Evolutionary conservation across 2,113 vertebrate species (phyloP).

Genomic region (Centropristis striata): DNA sequence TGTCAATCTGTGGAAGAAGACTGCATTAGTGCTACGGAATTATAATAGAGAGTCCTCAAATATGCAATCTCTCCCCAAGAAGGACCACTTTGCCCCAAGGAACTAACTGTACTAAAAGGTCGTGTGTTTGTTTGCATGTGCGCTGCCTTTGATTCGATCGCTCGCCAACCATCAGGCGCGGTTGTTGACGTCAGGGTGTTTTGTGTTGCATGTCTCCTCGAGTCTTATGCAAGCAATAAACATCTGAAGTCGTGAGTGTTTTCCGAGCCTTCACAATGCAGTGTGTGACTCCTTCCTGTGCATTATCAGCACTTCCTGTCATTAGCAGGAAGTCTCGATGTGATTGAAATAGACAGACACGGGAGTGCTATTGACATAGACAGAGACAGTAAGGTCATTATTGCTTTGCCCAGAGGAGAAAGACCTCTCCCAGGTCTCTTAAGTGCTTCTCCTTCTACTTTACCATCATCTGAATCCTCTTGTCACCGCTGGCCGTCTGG

Average conservation of each 20-base stretch:
- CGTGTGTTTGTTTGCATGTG: constrained; percentile 12
- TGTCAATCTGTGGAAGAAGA: constrained; percentile 34
- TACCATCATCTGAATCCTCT: constrained; percentile 49
- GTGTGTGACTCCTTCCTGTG: constrained; percentile 39
- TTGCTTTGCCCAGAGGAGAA: constrained; percentile 64
- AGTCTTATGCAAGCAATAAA: neutral
- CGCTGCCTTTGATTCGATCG: constrained; percentile 31
- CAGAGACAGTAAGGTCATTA: constrained; percentile 75
- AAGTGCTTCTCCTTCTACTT: constrained; percentile 64
- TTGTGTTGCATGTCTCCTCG: constrained; percentile 10
- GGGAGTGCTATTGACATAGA: constrained; percentile 70
- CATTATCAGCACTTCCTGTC: constrained; percentile 73
- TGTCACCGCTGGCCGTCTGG: constrained; percentile 61
- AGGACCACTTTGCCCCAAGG: constrained; percentile 57
- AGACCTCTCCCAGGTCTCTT: constrained; percentile 66
- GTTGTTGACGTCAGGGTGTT: constrained; percentile 31
- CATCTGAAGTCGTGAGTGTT: constrained; percentile 14
- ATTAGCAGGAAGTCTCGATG: constrained; percentile 60
- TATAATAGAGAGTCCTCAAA: constrained; percentile 56
- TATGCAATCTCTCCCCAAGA: constrained; percentile 26
- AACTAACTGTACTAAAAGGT: constrained; percentile 58
- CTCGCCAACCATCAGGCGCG: constrained; percentile 1
- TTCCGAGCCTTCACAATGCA: constrained; percentile 1
- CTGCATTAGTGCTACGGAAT: constrained; percentile 55
- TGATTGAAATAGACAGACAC: constrained; percentile 63